Evolutionary conservation across 2,888 invertebrate species (phyloP).

Genomic region (Apantesis nais): DNA sequence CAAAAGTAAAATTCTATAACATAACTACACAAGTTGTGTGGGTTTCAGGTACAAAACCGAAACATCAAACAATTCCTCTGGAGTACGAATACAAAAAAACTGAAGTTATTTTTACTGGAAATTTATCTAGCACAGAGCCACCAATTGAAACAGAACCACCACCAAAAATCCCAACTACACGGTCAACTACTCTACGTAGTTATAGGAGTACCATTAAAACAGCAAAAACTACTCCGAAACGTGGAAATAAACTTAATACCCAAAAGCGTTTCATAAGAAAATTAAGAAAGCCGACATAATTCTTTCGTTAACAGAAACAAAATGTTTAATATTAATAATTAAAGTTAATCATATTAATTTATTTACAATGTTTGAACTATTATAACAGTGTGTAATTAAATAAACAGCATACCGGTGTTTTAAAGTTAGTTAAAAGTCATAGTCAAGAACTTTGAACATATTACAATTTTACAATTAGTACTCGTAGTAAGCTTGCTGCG

Average conservation of each 20-base stretch:
- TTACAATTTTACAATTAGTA: too few species aligned
- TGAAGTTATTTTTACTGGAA: not conserved
- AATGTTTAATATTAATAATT: not conserved
- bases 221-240: not conserved
- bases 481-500: too few species aligned
- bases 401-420: too few species aligned
- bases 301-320: not conserved
- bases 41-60: not conserved
- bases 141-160: not conserved
- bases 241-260: not conserved
- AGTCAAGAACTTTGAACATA: too few species aligned
- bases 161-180: not conserved
- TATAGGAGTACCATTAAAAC: not conserved
- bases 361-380: too few species aligned
- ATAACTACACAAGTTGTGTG: not conserved
- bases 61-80: not conserved
- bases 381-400: too few species aligned
- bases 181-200: not conserved
- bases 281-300: not conserved
- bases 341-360: not conserved
- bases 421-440: too few species aligned
- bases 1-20: not conserved
- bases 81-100: not conserved
- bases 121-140: not conserved
- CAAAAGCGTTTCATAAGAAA: conserved; percentile 1